Percentiles rank a stretch among this genome's conserved stretches.
Evolutionary conservation across 1,140 invertebrate species (phyloP).

Genomic region (Drosophila kohkoa): DNA sequence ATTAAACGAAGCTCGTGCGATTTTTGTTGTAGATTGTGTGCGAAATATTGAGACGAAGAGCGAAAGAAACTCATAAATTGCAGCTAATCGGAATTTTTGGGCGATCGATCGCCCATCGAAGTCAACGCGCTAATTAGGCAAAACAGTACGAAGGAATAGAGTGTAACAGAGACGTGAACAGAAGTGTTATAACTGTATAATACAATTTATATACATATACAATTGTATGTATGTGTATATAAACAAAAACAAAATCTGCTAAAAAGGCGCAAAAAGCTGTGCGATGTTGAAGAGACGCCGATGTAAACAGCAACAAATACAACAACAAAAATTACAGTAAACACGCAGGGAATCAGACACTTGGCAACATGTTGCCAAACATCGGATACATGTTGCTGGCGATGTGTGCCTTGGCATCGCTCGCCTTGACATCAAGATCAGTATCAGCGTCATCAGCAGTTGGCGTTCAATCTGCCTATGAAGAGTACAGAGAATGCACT

Average conservation of each 20-base stretch:
- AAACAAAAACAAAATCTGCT: conserved; percentile 31
- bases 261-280: conserved; percentile 38
- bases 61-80: conserved; percentile 70
- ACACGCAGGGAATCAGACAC: conserved; percentile 13
- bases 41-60: conserved; percentile 20
- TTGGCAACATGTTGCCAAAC: conserved; percentile 53
- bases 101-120: conserved; percentile 26
- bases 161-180: conserved; percentile 10
- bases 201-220: background rate
- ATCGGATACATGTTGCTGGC: conserved; percentile 34
- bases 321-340: conserved; percentile 38
- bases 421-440: background rate
- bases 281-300: conserved; percentile 53
- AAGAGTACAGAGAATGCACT: conserved; percentile 86
- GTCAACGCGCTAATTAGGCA: conserved; percentile 58
- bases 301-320: conserved; percentile 41
- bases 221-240: conserved; percentile 9
- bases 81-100: conserved; percentile 58
- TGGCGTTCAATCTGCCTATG: background rate
- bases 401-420: conserved; percentile 1
- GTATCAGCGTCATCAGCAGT: too few species aligned
- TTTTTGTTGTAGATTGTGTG: conserved; percentile 62
- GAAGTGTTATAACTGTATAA: conserved; percentile 58
- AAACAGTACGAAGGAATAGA: conserved; percentile 16
- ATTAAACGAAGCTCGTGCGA: conserved; percentile 42